phyloP scores from a whole-genome alignment of 2,797 vertebrate species.

The Phoeniculus purpureus region DNA sequence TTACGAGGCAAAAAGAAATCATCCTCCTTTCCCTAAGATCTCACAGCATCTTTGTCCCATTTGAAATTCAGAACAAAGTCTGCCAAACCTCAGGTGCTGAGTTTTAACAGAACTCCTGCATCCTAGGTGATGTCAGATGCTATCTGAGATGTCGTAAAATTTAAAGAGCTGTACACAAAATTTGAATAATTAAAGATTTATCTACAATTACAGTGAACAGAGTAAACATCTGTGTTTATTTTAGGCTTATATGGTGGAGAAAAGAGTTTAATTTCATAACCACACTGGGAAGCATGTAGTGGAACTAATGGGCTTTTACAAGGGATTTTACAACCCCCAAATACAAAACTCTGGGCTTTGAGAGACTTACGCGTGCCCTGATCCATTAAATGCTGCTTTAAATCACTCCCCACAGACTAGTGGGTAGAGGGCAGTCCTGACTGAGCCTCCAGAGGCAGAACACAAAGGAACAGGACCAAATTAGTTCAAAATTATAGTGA shows the following conservation, averaged over 20 bases:
- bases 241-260: constrained; percentile 39
- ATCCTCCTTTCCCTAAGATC: background rate
- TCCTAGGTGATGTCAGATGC: background rate
- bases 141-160: background rate
- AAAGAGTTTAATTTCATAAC: constrained; percentile 66
- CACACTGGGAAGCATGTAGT: constrained; percentile 37
- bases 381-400: constrained; percentile 41
- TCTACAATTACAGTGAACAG: background rate
- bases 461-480: background rate
- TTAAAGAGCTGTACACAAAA: background rate
- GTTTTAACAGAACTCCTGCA: background rate
- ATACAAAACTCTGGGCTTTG: constrained; percentile 61
- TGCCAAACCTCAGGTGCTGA: background rate
- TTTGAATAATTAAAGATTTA: constrained; percentile 3
- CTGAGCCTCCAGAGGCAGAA: background rate
- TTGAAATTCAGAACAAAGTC: background rate
- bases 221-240: constrained; percentile 47
- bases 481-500: background rate
- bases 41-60: background rate
- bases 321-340: constrained; percentile 58
- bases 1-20: background rate
- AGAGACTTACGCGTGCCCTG: background rate
- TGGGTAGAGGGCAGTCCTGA: background rate
- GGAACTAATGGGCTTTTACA: constrained; percentile 60
- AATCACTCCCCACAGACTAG: constrained; percentile 19